Percentiles rank a stretch among this genome's conserved stretches.
These are phyloP conservation scores for Hafferia zeledoni DNA, from an alignment of 2,797 vertebrate species.

Conservation along the genomic window DNA sequence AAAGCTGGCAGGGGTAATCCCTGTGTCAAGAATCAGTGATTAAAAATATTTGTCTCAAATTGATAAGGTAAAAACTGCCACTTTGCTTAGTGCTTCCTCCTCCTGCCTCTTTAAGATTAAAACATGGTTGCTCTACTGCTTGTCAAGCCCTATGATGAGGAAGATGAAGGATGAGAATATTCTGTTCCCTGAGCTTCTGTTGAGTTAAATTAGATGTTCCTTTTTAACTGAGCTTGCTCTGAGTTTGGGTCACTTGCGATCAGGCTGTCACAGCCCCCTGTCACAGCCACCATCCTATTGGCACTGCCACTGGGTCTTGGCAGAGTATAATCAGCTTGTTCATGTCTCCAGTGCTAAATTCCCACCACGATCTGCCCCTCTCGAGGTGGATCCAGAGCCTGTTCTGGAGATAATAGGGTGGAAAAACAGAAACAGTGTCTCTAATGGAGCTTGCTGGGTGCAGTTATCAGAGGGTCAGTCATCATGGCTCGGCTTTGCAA, in stretches of 20 bases:
- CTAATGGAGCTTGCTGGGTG: neutral
- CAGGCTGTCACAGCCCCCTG: neutral
- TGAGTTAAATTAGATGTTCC: neutral
- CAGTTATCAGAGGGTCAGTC: neutral
- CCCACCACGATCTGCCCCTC: neutral
- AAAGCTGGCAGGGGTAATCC: neutral
- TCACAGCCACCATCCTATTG: neutral
- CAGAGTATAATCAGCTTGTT: neutral
- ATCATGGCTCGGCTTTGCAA: no score
- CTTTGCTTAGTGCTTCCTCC: neutral
- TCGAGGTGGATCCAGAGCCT: neutral
- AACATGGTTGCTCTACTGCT: neutral
- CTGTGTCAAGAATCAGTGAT: neutral
- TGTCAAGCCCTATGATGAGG: neutral
- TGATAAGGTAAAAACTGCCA: neutral
- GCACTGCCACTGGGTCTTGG: neutral
- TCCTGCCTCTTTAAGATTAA: neutral
- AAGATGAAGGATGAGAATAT: neutral
- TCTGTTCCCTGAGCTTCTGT: neutral
- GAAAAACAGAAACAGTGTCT: neutral
- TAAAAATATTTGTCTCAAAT: slow-evolving; percentile 2
- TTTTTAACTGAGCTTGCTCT: neutral
- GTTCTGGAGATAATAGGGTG: neutral
- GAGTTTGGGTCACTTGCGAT: neutral
- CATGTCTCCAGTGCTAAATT: neutral